phyloP scores from a whole-genome alignment of 2,888 invertebrate species.

The Smittia sp. region DNA sequence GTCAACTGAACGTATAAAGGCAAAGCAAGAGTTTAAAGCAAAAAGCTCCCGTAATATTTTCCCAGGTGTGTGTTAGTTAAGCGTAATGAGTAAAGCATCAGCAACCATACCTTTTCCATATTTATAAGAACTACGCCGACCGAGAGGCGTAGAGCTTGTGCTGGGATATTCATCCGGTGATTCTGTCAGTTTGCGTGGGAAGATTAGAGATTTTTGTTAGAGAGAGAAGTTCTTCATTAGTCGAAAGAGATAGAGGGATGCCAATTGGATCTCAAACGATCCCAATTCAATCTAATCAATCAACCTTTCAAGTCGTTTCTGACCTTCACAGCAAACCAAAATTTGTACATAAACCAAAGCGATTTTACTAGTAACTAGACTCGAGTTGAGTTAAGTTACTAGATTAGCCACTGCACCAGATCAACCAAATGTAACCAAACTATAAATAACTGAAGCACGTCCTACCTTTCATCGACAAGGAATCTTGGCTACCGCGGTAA shows the following conservation, averaged over 20 bases:
- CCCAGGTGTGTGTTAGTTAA: not conserved
- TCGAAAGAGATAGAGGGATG: too few species aligned
- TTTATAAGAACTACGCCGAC: constrained; percentile 82
- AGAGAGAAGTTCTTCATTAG: not conserved
- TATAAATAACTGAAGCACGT: constrained; percentile 62
- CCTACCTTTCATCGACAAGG: constrained; percentile 75
- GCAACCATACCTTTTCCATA: constrained; percentile 57
- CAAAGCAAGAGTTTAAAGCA: too few species aligned
- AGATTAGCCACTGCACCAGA: constrained; percentile 70
- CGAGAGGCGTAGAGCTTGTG: constrained; percentile 64
- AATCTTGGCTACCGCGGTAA: constrained; percentile 89
- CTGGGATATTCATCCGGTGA: constrained; percentile 56
- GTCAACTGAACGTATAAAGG: too few species aligned
- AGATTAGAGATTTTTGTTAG: not conserved
- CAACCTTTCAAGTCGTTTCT: too few species aligned
- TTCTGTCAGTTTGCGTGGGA: constrained; percentile 46
- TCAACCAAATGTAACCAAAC: constrained; percentile 70
- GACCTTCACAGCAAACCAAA: not conserved
- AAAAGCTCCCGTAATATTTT: too few species aligned
- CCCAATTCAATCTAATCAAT: too few species aligned
- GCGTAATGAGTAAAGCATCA: too few species aligned
- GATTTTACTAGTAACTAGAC: too few species aligned
- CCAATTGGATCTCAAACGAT: too few species aligned
- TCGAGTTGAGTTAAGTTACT: too few species aligned
- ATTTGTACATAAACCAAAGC: too few species aligned